These are phyloP conservation scores for Delphinapterus leucas DNA, from an alignment of 2,113 vertebrate genomes.

Conservation along the genomic window DNA sequence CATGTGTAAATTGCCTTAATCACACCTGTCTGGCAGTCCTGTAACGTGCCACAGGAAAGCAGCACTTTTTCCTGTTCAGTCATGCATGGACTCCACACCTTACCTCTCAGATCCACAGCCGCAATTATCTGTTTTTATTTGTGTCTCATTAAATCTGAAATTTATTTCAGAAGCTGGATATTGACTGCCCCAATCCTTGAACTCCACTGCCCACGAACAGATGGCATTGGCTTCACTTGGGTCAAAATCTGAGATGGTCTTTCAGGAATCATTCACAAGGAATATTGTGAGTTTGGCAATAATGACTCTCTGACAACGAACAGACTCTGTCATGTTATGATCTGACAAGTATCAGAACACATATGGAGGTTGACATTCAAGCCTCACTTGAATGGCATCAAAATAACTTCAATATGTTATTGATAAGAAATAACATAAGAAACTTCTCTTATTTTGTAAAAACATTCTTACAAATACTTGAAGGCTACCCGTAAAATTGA, in stretches of 20 bases:
- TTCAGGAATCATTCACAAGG: not conserved
- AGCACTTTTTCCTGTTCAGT: constrained; percentile 20
- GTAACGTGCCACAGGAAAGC: not conserved
- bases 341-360: not conserved
- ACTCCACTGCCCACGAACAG: not conserved
- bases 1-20: constrained; percentile 62
- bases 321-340: not conserved
- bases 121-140: constrained; percentile 44
- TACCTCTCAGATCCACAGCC: not conserved
- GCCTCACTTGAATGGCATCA: not conserved
- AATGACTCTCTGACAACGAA: not conserved
- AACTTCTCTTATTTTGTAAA: not conserved
- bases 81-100: not conserved
- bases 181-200: not conserved
- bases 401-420: not conserved
- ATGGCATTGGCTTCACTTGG: not conserved
- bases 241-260: not conserved
- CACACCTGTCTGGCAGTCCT: constrained; percentile 29
- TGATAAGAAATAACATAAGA: too few species aligned
- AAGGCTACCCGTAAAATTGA: not conserved
- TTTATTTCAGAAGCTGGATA: not conserved
- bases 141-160: constrained; percentile 48
- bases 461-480: not conserved
- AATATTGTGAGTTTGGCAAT: not conserved
- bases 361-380: not conserved